phyloP scores from a whole-genome alignment of 2,113 vertebrate genomes.

The Oreotrochilus melanogaster region DNA sequence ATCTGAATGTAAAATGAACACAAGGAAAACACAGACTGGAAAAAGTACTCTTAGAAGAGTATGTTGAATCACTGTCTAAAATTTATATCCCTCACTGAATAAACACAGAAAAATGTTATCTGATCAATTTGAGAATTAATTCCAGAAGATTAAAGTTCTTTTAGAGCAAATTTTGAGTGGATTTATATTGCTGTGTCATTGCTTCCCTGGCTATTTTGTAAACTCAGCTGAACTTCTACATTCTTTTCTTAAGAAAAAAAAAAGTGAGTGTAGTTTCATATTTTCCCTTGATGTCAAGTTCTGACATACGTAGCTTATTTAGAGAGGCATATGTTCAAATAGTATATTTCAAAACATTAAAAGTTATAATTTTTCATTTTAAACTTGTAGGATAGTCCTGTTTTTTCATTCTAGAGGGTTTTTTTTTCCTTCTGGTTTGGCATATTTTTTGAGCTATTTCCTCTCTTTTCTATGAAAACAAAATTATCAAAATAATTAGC shows the following conservation, averaged over 20 bases:
- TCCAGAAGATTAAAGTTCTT: neutral
- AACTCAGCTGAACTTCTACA: neutral
- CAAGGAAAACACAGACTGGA: neutral
- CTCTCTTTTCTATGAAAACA: neutral
- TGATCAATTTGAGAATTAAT: neutral
- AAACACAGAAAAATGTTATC: neutral
- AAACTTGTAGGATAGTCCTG: neutral
- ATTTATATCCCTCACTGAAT: neutral
- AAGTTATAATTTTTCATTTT: neutral
- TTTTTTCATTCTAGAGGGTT: fast-evolving
- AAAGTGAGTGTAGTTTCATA: neutral
- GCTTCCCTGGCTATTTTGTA: neutral
- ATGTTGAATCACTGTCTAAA: neutral
- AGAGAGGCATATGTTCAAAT: neutral
- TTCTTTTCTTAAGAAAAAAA: neutral
- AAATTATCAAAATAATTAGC: neutral
- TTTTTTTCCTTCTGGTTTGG: neutral
- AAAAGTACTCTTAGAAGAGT: neutral
- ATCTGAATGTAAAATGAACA: neutral
- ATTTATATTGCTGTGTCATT: neutral
- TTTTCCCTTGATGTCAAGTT: neutral
- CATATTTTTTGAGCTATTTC: neutral
- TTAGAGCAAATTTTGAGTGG: neutral
- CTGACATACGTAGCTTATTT: neutral
- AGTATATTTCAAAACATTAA: neutral